Conservation (phyloP, 23 tunicate species). For the Aplidium turbinatum region DNA sequence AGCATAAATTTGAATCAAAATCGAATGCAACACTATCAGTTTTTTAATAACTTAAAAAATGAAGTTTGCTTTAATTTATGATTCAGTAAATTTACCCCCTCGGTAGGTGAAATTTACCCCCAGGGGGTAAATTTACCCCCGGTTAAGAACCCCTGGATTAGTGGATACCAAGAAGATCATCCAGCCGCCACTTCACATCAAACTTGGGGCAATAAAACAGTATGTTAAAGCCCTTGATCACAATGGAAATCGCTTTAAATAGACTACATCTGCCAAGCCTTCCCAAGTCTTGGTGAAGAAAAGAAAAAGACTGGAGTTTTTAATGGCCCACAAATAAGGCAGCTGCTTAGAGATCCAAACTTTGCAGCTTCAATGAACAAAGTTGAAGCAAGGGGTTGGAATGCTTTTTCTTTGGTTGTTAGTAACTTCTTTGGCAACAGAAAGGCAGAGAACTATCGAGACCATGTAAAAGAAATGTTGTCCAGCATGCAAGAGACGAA, state of each 20-base stretch:
- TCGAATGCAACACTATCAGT: too few relatives aligned
- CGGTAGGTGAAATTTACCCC: too few relatives aligned
- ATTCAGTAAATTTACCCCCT: too few relatives aligned
- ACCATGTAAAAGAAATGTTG: constrained; percentile 14
- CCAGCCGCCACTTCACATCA: constrained; percentile 7
- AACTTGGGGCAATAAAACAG: too few relatives aligned
- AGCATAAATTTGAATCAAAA: too few relatives aligned
- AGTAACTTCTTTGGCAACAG: constrained; percentile 27
- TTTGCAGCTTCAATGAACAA: constrained; percentile 2
- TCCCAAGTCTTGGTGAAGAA: constrained; percentile 7
- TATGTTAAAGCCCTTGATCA: too few relatives aligned
- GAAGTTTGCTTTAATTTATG: too few relatives aligned
- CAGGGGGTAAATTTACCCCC: too few relatives aligned
- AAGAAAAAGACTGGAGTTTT: constrained; percentile 15
- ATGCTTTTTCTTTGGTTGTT: constrained; percentile 20
- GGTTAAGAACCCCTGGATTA: too few relatives aligned
- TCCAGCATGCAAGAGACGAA: constrained; percentile 17
- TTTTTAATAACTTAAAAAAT: too few relatives aligned
- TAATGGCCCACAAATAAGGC: constrained; percentile 17
- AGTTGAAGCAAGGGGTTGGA: constrained; percentile 14
- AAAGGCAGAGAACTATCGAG: constrained; percentile 18
- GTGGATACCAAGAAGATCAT: constrained; percentile 7
- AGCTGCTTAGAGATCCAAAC: constrained; percentile 1
- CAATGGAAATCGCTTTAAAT: background rate
- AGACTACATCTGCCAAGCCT: background rate